Percentiles rank a stretch among this genome's conserved stretches.
These are phyloP conservation scores for Catamblyrhynchus diadema DNA, from an alignment of 2,797 vertebrate species.

Conservation along the genomic window DNA sequence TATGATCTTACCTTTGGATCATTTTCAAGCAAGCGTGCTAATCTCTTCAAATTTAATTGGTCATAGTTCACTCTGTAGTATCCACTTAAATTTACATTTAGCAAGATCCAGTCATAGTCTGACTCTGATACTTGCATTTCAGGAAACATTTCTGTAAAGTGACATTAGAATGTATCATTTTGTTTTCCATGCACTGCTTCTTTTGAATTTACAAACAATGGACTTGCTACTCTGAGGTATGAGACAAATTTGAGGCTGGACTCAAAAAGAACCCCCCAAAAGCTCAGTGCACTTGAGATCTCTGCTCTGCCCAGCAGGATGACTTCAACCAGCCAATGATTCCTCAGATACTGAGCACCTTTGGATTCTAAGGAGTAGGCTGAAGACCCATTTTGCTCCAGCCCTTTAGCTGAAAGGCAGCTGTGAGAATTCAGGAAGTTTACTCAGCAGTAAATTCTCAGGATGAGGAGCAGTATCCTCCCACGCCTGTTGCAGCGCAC, in stretches of 20 bases:
- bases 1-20: constrained; percentile 70
- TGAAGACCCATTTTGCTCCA: background rate
- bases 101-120: constrained; percentile 76
- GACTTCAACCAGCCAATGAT: background rate
- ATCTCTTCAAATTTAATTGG: constrained; percentile 71
- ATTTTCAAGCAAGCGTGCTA: constrained; percentile 70
- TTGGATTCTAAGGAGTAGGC: background rate
- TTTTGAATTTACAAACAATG: background rate
- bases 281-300: background rate
- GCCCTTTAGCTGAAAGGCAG: background rate
- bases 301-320: background rate
- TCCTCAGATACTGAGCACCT: background rate
- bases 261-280: background rate
- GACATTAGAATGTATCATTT: background rate
- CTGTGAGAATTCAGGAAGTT: background rate
- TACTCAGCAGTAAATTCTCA: background rate
- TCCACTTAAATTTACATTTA: constrained; percentile 78
- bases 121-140: constrained; percentile 73
- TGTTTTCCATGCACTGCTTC: background rate
- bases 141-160: constrained; percentile 72
- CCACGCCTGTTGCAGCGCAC: accelerated
- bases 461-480: background rate
- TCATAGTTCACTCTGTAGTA: constrained; percentile 81
- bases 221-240: background rate
- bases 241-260: background rate